Evolutionary conservation across 2,888 invertebrate genomes (phyloP).

Genomic region (Panzeria rudis): DNA sequence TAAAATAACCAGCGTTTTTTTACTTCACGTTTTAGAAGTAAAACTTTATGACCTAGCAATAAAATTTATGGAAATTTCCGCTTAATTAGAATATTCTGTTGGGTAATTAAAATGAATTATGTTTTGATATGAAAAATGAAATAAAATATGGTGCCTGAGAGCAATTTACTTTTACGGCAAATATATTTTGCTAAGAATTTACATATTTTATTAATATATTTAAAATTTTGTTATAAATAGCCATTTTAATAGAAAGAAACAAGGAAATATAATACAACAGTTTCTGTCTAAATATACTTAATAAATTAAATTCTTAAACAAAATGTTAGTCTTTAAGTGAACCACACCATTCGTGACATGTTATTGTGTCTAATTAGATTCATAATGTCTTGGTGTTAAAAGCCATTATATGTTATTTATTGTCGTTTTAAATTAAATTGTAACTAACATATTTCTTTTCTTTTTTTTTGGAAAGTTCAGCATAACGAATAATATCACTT

Average conservation of each 20-base stretch:
- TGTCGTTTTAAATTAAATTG: neutral
- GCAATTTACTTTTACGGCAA: neutral
- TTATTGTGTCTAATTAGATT: slow-evolving; percentile 1
- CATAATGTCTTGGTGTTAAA: neutral
- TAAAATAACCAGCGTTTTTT: neutral
- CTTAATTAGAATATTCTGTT: slow-evolving; percentile 15
- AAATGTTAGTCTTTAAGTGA: neutral
- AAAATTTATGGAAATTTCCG: neutral
- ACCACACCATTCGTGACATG: neutral
- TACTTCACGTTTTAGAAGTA: no score
- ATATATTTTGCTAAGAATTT: neutral
- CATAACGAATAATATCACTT: neutral
- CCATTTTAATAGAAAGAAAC: neutral
- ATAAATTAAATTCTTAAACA: neutral
- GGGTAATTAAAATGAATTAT: slow-evolving; percentile 25
- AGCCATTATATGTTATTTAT: slow-evolving; percentile 9
- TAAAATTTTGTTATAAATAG: neutral
- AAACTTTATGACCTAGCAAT: neutral
- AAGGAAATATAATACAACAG: neutral
- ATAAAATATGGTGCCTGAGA: neutral
- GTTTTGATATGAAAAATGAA: neutral
- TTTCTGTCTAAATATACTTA: neutral
- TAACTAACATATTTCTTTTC: neutral
- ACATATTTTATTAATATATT: neutral
- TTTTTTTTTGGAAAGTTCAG: neutral